Evolutionary conservation across 2,888 invertebrate species (phyloP), one percentile per base, ranked within the genome.

Genomic region (Melanophora roralis): DNA sequence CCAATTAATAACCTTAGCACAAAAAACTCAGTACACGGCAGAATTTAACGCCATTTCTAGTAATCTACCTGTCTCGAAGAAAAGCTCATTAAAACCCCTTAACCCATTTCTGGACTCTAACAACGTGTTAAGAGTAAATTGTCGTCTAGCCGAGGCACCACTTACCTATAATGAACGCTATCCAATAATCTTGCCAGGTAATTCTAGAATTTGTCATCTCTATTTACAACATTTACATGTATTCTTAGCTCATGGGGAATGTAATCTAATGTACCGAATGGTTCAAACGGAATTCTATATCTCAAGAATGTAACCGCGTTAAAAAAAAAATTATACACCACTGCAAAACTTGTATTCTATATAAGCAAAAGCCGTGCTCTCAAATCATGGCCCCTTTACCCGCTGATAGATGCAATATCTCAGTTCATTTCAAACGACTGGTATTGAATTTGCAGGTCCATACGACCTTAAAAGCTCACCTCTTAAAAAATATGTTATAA

Each of bases 301-400:
- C 11, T 11, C 34, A 9, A 32, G 45, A 9, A 12, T 49, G 8
- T 16, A 43, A 16, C 43, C 7, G 14, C 43, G 43, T n/a, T 16
- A 8, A 8, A 8, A 43, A 43, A 14, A 43, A 43, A 7, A 14
- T 43, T 6, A 16, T 43, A 8, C 43, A 16, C 2, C n/a, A 57
- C 8, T 69, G 68, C 23, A 57, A 69, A 34, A 47, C n/a, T 5
- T 69, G 68, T 21, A 34, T 69, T 0, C 21, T 69, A 1, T 38
- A 34, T 11, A 69, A 57, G 14, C 57, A 47, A 23, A 57, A n/a
- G 19, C 4, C 21, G 7, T 47, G 57, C 14, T 8, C 68, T 8
- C 68, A 69, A 14, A 45, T 57, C 5, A 69, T 57, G 68, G 45
- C 57, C n/a, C 34, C 68, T 6, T 11, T 69, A 14, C 68, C 68